Conservation (phyloP, 2,797 vertebrate species). For the Kryptopterus vitreolus region DNA sequence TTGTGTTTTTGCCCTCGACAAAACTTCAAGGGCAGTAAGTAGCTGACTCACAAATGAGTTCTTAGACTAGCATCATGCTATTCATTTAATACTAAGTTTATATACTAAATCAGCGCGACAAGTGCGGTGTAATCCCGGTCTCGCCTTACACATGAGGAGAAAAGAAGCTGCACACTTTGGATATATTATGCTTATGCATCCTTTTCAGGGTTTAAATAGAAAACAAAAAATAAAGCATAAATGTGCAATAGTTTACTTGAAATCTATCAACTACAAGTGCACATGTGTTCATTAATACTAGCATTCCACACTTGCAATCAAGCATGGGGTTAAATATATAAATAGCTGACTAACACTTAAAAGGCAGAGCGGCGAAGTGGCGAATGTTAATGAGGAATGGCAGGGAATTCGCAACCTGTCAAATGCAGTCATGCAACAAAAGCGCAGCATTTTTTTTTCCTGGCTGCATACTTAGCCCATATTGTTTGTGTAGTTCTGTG, state of each 20-base stretch:
- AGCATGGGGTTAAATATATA: slow-evolving; percentile 1
- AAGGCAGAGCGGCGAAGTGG: not conserved
- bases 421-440: not conserved
- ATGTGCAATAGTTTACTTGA: not conserved
- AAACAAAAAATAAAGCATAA: not conserved
- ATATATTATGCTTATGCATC: not conserved
- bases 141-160: not conserved
- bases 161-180: not conserved
- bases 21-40: not conserved
- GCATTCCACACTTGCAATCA: not conserved
- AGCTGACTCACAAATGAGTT: not conserved
- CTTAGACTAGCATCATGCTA: not conserved
- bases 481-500: not conserved
- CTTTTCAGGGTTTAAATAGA: not conserved
- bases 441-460: too few relatives aligned
- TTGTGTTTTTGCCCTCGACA: not conserved
- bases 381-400: slow-evolving; percentile 4
- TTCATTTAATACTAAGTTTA: not conserved
- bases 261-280: not conserved
- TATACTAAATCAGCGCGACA: not conserved
- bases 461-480: not conserved
- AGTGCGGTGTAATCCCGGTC: not conserved
- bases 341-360: not conserved
- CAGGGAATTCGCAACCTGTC: not conserved
- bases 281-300: not conserved